Percentiles rank a stretch among this genome's conserved stretches.
Conservation (phyloP, 2,113 vertebrate genomes). For the Daboia siamensis region DNA sequence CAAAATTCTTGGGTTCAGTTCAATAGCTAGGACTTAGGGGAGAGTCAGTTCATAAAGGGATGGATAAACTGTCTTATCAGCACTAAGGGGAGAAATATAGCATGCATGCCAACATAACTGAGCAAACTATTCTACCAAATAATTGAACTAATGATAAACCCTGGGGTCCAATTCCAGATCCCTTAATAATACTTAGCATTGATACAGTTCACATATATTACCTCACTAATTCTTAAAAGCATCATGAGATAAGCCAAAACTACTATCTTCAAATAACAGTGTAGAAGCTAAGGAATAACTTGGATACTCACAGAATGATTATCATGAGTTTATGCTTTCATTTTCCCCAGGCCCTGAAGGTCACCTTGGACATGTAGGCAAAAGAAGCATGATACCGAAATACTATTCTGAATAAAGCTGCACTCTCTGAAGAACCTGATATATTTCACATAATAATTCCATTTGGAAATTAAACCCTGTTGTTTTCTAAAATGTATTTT, state of each 20-base stretch:
- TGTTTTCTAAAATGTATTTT: background rate
- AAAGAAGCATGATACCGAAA: background rate
- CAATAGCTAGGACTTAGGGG: background rate
- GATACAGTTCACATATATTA: background rate
- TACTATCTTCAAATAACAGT: background rate
- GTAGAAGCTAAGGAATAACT: background rate
- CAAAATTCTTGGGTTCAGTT: background rate
- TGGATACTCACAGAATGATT: background rate
- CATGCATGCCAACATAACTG: slow-evolving; percentile 1
- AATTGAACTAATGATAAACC: background rate
- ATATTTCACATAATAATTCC: background rate
- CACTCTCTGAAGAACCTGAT: background rate
- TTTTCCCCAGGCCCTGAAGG: slow-evolving; percentile 6
- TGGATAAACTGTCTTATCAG: background rate
- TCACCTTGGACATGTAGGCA: background rate
- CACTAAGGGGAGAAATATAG: background rate
- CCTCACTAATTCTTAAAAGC: background rate
- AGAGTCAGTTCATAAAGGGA: background rate
- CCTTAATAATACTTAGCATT: slow-evolving; percentile 3
- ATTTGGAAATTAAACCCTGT: background rate
- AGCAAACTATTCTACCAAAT: slow-evolving; percentile 10
- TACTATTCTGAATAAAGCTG: background rate
- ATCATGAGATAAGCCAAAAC: background rate
- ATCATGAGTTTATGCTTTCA: background rate
- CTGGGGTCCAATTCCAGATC: background rate